phyloP scores from a whole-genome alignment of 2,797 vertebrate species.

The Taenioides sp. region DNA sequence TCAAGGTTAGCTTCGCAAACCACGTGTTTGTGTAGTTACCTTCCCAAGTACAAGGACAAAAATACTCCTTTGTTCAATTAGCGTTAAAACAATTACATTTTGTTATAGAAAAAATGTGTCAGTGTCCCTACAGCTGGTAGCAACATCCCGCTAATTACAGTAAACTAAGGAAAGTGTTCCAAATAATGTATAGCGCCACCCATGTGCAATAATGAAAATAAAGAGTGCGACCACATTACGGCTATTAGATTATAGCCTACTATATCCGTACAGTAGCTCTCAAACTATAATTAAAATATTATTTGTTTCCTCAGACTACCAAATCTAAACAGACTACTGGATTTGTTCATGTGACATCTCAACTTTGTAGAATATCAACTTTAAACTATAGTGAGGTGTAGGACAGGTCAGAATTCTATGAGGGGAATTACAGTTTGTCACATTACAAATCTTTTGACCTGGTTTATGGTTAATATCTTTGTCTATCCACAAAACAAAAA shows the following conservation, averaged over 20 bases:
- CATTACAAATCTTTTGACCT: too few species aligned
- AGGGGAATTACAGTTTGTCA: too few species aligned
- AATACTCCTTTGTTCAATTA: not conserved
- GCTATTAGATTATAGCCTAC: not conserved
- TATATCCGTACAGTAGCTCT: not conserved
- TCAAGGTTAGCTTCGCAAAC: constrained; percentile 2
- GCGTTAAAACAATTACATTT: not conserved
- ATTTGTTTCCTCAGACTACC: not conserved
- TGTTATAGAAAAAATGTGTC: not conserved
- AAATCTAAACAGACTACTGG: not conserved
- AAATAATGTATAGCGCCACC: constrained; percentile 19
- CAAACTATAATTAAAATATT: too few species aligned
- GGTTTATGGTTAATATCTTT: too few species aligned
- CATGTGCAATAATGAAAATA: not conserved
- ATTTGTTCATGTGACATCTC: too few species aligned
- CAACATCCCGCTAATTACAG: too few species aligned
- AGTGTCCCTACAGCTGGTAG: not conserved
- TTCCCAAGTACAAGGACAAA: not conserved
- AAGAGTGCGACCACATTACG: not conserved
- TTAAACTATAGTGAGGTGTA: too few species aligned
- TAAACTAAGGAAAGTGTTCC: not conserved
- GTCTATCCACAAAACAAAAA: too few species aligned
- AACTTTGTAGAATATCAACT: too few species aligned
- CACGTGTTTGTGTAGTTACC: not conserved
- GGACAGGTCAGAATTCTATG: too few species aligned